Evolutionary conservation across 2,113 vertebrate genomes (phyloP), one percentile per base, ranked within the genome.

Genomic region (Alouatta palliata): DNA sequence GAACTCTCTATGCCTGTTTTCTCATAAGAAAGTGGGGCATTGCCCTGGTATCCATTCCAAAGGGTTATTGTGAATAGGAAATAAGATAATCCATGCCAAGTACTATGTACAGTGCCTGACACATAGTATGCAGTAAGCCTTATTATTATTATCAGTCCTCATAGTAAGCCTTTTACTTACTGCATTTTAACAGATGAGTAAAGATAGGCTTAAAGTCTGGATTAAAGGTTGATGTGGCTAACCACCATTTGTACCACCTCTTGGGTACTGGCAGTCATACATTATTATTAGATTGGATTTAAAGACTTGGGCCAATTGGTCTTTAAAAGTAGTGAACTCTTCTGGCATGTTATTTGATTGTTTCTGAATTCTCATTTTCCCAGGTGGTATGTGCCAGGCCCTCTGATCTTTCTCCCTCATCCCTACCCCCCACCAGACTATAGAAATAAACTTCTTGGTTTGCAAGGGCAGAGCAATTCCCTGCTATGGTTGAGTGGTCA

Each of bases 361-460:
- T 27, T 47, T 93, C 82, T 95, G 83, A 91, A 68, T 19, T 52
- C 35, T 89, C 21, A 79, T 92, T 94, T 80, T 76, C 70, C 54
- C 75, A 94, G 77, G n/a, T 85, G 71, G 30, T 76, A 32, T 27
- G 52, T 68, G 68, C 66, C 90, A 58, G 71, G 47, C 61, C 49
- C 80, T 96, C 73, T 97, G 90, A 80, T 87, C 92, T 92, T 80
- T 82, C 61, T 52, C 14, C 27, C 47, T 83, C 35, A 13, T 68
- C 87, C 73, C 66, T 80, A 6, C 43, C 56, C 56, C 40, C 70
- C 6, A 17, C 70, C 58, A 45, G 68, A 96, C 71, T 58, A 52
- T 58, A 87, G 76, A 56, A 87, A 79, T 52, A 64, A 88, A 89
- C 54, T n/a, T 96, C 64, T 96, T 49, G 35, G 68, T 89, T 93